A percentile compares a stretch with the other conserved stretches of the same genome.
Evolutionary conservation across 2,797 vertebrate species (phyloP).

Genomic region (Diceros bicornis): DNA sequence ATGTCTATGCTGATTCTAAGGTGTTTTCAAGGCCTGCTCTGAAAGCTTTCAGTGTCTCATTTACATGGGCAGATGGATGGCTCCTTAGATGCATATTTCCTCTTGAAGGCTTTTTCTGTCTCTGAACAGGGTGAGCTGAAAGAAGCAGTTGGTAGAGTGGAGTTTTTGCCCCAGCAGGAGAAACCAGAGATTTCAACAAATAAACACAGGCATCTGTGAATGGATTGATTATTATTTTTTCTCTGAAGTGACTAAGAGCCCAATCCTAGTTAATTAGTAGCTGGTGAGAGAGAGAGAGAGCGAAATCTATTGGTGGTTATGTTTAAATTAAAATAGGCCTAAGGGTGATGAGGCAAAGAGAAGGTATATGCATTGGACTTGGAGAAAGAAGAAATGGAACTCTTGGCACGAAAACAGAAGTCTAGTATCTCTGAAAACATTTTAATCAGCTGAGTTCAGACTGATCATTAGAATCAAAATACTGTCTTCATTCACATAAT

Average conservation of each 20-base stretch:
- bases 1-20: background rate
- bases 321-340: background rate
- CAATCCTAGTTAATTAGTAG: conserved; percentile 25
- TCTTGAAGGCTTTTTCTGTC: background rate
- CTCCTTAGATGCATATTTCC: background rate
- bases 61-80: background rate
- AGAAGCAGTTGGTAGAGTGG: background rate
- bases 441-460: background rate
- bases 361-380: background rate
- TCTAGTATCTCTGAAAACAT: background rate
- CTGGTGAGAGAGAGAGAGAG: background rate
- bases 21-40: background rate
- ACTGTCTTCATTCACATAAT: background rate
- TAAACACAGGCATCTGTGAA: background rate
- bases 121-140: background rate
- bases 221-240: conserved; percentile 1
- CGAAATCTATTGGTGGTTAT: background rate
- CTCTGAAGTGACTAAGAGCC: background rate
- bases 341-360: background rate
- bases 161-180: background rate
- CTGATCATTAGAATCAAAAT: background rate
- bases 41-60: background rate
- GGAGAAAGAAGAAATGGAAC: background rate
- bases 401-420: background rate
- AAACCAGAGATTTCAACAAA: conserved; percentile 52